A percentile compares a stretch with the other conserved stretches of the same genome.
Conservation (phyloP, 2,113 vertebrate species). For the Cephalopholis sonnerati region DNA sequence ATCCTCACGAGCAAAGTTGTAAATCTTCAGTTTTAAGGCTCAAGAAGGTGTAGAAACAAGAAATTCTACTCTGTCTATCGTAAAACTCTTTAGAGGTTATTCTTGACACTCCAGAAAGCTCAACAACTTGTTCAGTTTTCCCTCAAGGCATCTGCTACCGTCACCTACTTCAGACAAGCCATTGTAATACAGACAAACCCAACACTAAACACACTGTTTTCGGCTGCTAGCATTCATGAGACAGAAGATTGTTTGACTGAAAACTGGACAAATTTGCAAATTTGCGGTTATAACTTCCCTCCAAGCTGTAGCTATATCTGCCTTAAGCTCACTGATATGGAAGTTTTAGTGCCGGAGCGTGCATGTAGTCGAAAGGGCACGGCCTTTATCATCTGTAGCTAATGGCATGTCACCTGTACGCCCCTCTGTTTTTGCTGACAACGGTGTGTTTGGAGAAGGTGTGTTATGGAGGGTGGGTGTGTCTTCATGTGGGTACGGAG, state of each 20-base stretch:
- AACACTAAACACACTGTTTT: background rate
- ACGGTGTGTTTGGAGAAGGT: slow-evolving; percentile 78
- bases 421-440: slow-evolving; percentile 65
- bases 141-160: background rate
- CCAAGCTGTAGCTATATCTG: background rate
- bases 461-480: slow-evolving; percentile 69
- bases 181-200: background rate
- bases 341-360: background rate
- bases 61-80: background rate
- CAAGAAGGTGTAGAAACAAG: background rate
- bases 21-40: background rate
- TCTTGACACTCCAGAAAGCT: background rate
- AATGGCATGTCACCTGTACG: slow-evolving; percentile 46
- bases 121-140: background rate
- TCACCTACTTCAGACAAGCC: background rate
- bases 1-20: background rate
- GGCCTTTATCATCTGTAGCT: slow-evolving; percentile 33
- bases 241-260: background rate
- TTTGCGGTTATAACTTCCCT: background rate
- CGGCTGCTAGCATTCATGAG: background rate
- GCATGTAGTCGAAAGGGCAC: slow-evolving; percentile 6
- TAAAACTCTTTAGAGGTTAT: background rate
- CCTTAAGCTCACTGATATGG: background rate
- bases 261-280: background rate
- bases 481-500: slow-evolving; percentile 57